A percentile compares a stretch with the other conserved stretches of the same genome.
Conservation (phyloP, 2,888 invertebrate genomes). For the Romanomermis culicivorax region DNA sequence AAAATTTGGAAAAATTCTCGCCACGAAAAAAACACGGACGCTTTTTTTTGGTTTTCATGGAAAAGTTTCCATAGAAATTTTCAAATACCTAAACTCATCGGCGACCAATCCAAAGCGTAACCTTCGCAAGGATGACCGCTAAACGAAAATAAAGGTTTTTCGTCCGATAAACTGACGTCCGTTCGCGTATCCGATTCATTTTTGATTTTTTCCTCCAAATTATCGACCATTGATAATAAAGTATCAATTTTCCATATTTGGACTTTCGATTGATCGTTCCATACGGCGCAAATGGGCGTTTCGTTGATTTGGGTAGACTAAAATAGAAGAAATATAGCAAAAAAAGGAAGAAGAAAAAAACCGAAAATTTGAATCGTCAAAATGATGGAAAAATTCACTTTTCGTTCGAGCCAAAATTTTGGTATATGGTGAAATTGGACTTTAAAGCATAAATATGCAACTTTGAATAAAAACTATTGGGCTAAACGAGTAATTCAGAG, state of each 20-base stretch:
- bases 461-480: too few species aligned
- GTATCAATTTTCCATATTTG: conserved; percentile 70
- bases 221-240: conserved; percentile 57
- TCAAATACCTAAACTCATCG: conserved; percentile 49
- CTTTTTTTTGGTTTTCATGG: too few species aligned
- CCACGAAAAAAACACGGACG: too few species aligned
- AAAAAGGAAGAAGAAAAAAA: too few species aligned
- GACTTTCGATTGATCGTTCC: conserved; percentile 84
- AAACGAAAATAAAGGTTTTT: conserved; percentile 56
- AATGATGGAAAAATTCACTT: too few species aligned
- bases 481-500: too few species aligned
- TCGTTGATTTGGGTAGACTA: conserved; percentile 39
- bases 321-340: conserved; percentile 10
- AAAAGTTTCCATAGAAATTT: too few species aligned
- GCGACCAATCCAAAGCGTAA: conserved; percentile 81
- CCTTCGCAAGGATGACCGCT: conserved; percentile 80
- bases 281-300: conserved; percentile 58
- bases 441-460: too few species aligned
- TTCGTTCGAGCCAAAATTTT: too few species aligned
- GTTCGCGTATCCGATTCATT: conserved; percentile 15
- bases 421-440: too few species aligned
- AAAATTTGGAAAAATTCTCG: too few species aligned
- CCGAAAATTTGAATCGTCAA: too few species aligned
- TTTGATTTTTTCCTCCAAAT: conserved; percentile 34
- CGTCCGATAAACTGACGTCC: conserved; percentile 19